Conservation (phyloP, 2,113 vertebrate species). For the Colius striatus region DNA sequence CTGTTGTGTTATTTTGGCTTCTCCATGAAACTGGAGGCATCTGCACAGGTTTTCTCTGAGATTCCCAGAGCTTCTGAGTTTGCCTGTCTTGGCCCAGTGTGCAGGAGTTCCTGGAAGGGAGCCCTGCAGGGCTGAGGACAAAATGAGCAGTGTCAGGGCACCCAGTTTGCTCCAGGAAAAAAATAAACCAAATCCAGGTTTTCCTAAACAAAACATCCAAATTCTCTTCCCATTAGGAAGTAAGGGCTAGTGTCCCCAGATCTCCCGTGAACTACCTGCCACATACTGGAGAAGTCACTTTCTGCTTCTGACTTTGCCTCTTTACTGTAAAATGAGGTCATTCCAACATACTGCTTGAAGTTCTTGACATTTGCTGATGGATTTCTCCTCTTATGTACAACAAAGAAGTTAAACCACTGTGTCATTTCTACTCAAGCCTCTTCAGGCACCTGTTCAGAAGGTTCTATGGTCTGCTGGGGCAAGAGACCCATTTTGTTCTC, state of each 20-base stretch:
- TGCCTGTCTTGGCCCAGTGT: neutral
- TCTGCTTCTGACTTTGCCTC: neutral
- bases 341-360: neutral
- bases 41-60: neutral
- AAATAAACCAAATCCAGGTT: neutral
- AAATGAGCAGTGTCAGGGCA: neutral
- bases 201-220: neutral
- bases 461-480: neutral
- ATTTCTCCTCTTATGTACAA: neutral
- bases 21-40: neutral
- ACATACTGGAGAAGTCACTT: neutral
- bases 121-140: neutral
- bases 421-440: neutral
- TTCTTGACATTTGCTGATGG: neutral
- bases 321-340: neutral
- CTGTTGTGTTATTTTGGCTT: neutral
- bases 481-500: neutral
- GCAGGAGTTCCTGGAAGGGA: neutral
- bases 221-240: neutral
- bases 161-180: neutral
- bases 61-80: neutral
- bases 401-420: neutral
- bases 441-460: neutral
- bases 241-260: neutral
- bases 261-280: neutral